Evolutionary conservation across 2,888 invertebrate species (phyloP).

Genomic region (Drosophila kanekoi): DNA sequence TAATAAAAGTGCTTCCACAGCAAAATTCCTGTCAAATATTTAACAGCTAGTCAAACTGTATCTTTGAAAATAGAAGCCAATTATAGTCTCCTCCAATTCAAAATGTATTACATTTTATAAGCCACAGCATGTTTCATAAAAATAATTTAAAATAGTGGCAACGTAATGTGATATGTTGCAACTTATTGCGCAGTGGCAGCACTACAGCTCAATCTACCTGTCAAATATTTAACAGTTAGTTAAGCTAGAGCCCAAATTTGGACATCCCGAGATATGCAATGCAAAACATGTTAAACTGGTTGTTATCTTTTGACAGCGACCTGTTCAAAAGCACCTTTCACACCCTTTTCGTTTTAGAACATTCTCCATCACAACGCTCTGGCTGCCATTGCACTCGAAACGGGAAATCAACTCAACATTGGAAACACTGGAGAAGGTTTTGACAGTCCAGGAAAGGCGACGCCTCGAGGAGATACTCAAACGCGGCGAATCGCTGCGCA

Average conservation of each 20-base stretch:
- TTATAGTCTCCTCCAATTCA: no score
- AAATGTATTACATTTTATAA: no score
- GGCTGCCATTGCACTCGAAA: slow-evolving; percentile 84
- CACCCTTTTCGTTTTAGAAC: slow-evolving; percentile 62
- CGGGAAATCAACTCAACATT: slow-evolving; percentile 84
- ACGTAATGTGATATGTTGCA: not conserved
- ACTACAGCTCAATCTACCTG: not conserved
- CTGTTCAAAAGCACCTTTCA: not conserved
- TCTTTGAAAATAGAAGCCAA: no score
- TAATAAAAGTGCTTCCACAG: no score
- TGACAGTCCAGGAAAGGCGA: slow-evolving; percentile 83
- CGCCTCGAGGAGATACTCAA: slow-evolving; percentile 84
- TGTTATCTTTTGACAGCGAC: not conserved
- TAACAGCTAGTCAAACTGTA: not conserved
- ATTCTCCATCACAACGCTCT: slow-evolving; percentile 85
- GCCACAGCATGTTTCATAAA: no score
- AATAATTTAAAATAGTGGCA: no score
- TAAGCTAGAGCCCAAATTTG: not conserved
- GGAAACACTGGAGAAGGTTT: slow-evolving; percentile 83
- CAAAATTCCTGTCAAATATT: not conserved
- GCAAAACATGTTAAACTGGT: not conserved
- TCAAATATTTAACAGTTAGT: not conserved
- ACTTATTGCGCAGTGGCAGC: not conserved
- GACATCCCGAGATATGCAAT: not conserved
- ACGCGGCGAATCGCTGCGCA: slow-evolving; percentile 61